Evolutionary conservation across 1,140 invertebrate species (phyloP).

Genomic region (Gonatopus flavifemur): DNA sequence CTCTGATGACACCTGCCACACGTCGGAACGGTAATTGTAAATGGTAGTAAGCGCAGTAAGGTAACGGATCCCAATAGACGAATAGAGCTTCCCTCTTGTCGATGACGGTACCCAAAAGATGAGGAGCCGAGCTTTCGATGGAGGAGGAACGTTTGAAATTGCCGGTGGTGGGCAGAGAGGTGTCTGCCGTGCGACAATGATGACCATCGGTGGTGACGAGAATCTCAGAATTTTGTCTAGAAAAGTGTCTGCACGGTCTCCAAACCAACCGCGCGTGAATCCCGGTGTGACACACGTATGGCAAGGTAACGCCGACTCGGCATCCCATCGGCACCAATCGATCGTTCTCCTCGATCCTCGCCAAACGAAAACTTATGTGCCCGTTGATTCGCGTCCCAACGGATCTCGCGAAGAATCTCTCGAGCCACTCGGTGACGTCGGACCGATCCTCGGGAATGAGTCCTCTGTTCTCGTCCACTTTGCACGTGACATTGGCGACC

Average conservation of each 20-base stretch:
- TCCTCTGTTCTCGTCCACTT: slow-evolving; percentile 68
- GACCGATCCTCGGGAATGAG: slow-evolving; percentile 68
- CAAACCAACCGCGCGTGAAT: slow-evolving; percentile 67
- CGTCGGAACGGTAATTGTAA: slow-evolving; percentile 71
- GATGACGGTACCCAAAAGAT: slow-evolving; percentile 67
- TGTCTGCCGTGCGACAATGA: too few species aligned
- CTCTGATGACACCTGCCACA: slow-evolving; percentile 57
- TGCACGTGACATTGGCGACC: slow-evolving; percentile 77
- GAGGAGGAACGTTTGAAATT: slow-evolving; percentile 55
- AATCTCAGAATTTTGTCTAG: slow-evolving; percentile 58
- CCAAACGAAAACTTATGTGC: slow-evolving; percentile 74
- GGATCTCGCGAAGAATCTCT: slow-evolving; percentile 67
- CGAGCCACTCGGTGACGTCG: slow-evolving; percentile 72
- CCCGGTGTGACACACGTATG: slow-evolving; percentile 74
- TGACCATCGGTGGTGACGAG: slow-evolving; percentile 52
- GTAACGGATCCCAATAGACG: slow-evolving; percentile 78
- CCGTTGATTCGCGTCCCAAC: slow-evolving; percentile 68
- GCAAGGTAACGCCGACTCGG: slow-evolving; percentile 72
- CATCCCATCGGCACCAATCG: slow-evolving; percentile 65
- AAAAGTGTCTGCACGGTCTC: slow-evolving; percentile 65
- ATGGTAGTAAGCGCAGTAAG: slow-evolving; percentile 81
- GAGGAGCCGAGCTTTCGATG: slow-evolving; percentile 56
- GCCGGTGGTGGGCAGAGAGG: slow-evolving; percentile 57
- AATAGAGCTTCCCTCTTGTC: slow-evolving; percentile 72
- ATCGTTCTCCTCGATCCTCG: slow-evolving; percentile 56